Evolutionary conservation across 2,888 invertebrate genomes (phyloP), one percentile per base, ranked within the genome.

Genomic region (Trichopria drosophilae): DNA sequence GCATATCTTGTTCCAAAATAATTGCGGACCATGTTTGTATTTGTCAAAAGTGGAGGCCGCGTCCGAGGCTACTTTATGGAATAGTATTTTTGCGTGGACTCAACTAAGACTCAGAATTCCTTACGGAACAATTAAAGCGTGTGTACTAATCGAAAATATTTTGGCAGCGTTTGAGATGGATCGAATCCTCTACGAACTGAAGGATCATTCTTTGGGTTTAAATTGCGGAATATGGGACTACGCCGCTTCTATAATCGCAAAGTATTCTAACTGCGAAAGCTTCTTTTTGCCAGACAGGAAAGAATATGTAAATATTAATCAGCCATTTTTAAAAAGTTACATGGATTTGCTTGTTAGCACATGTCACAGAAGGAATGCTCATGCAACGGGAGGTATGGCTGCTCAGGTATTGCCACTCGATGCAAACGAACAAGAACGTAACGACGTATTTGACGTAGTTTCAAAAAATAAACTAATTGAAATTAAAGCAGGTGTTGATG

Each of bases 151-250:
- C 52, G 87, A 87, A 71, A 87, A 86, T 64, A 81, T 87, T 51
- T 68, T 86, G 9, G 83, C 86, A 0, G 77, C 81, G 3, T 87
- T 86, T 76, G 83, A 85, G 73, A 78, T 85, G 76, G 84, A 87
- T 37, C 83, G 84, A 65, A 87, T 87, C 53, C 76, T 87, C 45
- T 85, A 79, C 69, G 83, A 82, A 10, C 68, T 87, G 28, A 79
- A 75, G 57, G 82, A 85, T 46, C 84, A 86, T 71, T 85, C 85
- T 0, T 71, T 85, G 26, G 87, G 87, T 3, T 77, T 87, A 2
- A 87, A 87, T 68, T 87, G 86, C 71, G 87, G 87, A 3, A 84
- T 87, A 59, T 87, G 87, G 87, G 87, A 87, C 67, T 87, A 87
- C 67, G 80, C 82, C 44, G 84, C 84, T 0, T 84, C 84, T 3